phyloP scores from a whole-genome alignment of 2,113 vertebrate species.

The Lichenostomus cassidix region DNA sequence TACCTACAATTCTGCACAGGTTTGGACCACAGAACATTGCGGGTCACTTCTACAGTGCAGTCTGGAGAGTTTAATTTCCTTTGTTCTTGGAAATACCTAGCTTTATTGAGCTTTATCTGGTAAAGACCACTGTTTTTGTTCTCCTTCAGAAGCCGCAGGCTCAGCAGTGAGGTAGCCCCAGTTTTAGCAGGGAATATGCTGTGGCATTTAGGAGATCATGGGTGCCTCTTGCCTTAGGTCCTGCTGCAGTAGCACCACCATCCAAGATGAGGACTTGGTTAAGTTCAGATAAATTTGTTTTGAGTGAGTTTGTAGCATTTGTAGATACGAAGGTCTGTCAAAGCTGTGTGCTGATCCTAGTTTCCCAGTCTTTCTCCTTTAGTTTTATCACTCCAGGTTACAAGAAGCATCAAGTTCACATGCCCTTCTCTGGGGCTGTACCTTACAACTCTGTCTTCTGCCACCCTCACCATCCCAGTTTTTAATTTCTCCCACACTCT shows the following conservation, averaged over 20 bases:
- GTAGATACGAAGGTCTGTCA: not conserved
- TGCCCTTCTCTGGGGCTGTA: not conserved
- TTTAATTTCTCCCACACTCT: not conserved
- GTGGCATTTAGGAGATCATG: not conserved
- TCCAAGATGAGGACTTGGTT: not conserved
- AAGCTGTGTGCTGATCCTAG: not conserved
- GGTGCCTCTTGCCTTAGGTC: not conserved
- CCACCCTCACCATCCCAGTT: not conserved
- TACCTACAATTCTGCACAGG: rapidly evolving
- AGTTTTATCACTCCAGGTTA: not conserved
- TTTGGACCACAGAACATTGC: not conserved
- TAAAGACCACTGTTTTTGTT: not conserved
- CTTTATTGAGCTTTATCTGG: not conserved
- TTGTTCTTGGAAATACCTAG: not conserved
- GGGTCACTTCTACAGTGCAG: not conserved
- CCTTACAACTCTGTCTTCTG: not conserved
- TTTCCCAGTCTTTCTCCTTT: not conserved
- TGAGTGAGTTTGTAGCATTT: not conserved
- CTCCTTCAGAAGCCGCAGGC: not conserved
- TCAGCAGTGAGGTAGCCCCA: not conserved
- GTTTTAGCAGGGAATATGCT: not conserved
- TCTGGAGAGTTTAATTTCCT: not conserved
- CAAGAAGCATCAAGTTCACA: not conserved
- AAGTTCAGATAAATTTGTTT: not conserved
- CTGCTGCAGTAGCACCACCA: not conserved